phyloP scores from a whole-genome alignment of 2,797 vertebrate species.

The Capromys pilorides region DNA sequence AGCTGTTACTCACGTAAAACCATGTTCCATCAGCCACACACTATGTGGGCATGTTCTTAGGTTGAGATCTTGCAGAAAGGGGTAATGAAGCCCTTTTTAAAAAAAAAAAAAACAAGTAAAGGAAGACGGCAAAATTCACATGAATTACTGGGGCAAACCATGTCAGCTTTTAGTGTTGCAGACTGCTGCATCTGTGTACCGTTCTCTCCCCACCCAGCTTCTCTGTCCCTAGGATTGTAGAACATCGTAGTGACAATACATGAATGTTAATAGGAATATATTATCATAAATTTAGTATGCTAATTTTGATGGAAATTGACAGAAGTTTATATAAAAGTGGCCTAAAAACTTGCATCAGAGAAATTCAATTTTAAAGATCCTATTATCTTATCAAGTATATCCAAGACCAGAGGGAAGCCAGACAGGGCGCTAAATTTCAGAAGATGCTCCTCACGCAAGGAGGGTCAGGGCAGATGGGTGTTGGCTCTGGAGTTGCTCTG shows the following conservation, averaged over 20 bases:
- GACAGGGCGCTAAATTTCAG: neutral
- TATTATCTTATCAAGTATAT: neutral
- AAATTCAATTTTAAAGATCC: conserved; percentile 44
- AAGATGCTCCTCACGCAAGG: neutral
- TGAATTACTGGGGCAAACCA: neutral
- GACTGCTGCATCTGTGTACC: neutral
- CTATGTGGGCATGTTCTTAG: neutral
- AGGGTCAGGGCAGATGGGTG: neutral
- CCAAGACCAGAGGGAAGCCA: neutral
- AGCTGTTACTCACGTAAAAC: neutral
- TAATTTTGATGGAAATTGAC: conserved; percentile 36
- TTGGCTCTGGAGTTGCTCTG: neutral
- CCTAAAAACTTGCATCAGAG: neutral
- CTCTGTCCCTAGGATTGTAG: neutral
- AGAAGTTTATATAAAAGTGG: conserved; percentile 24
- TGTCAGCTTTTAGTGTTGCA: neutral
- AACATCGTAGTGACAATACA: neutral
- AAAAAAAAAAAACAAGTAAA: too few relatives aligned
- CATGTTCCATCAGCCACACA: neutral
- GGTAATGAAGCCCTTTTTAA: neutral
- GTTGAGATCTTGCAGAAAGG: neutral
- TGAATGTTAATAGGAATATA: neutral
- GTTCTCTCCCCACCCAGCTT: neutral
- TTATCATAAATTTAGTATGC: conserved; percentile 34
- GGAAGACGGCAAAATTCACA: neutral